These are phyloP conservation scores for Drosophila nr. perissopoda DNA, from an alignment of 2,888 invertebrate species.

Conservation along the genomic window DNA sequence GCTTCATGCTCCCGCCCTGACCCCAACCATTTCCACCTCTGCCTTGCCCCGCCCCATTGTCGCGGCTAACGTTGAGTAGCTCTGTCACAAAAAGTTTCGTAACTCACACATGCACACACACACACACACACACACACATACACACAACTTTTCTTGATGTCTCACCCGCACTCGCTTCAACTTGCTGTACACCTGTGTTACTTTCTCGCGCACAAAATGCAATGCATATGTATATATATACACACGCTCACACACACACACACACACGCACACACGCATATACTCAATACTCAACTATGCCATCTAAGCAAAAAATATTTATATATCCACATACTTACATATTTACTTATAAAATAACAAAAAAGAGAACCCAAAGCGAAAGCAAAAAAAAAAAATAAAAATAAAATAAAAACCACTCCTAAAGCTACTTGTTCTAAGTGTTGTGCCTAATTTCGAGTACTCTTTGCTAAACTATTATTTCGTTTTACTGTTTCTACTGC, in stretches of 20 bases:
- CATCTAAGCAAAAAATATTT: conserved; percentile 9
- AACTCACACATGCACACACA: conserved; percentile 8
- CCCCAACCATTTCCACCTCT: conserved; percentile 1
- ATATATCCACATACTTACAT: conserved; percentile 9
- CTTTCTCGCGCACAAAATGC: conserved; percentile 44
- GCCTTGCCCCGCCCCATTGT: conserved; percentile 6
- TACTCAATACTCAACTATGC: conserved; percentile 13
- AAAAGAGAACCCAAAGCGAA: conserved; percentile 25
- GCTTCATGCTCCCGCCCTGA: conserved; percentile 1
- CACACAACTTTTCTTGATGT: conserved; percentile 39
- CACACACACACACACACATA: conserved; percentile 9
- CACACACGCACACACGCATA: conserved; percentile 14
- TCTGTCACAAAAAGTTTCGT: conserved; percentile 34
- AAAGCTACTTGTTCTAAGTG: conserved; percentile 72
- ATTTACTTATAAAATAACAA: conserved; percentile 19
- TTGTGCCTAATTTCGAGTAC: conserved; percentile 74
- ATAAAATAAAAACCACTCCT: conserved; percentile 47
- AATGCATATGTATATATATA: conserved; percentile 39
- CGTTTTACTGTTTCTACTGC: conserved; percentile 70
- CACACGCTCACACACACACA: conserved; percentile 16
- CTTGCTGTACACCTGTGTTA: conserved; percentile 40
- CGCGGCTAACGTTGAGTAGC: conserved; percentile 49
- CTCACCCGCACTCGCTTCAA: conserved; percentile 18
- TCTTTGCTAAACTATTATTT: conserved; percentile 69
- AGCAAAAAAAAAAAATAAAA: conserved; percentile 23